Conservation (phyloP, 2,797 vertebrate species). For the Gallinago solitaria region DNA sequence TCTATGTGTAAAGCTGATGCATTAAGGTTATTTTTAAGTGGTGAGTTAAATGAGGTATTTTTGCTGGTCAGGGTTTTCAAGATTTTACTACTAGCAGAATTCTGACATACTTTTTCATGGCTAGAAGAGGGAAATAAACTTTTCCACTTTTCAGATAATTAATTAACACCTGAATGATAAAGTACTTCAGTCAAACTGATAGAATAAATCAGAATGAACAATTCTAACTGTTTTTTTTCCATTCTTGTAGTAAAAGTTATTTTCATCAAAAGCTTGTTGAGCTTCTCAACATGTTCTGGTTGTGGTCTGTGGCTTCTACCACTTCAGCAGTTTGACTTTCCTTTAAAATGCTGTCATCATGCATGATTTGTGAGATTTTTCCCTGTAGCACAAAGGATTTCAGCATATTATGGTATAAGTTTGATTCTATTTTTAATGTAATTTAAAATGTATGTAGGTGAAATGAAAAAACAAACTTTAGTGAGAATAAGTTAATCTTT, state of each 20-base stretch:
- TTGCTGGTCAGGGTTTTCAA: background rate
- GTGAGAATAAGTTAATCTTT: background rate
- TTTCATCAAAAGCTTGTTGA: background rate
- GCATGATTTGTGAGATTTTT: background rate
- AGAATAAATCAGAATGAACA: background rate
- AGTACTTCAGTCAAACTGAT: background rate
- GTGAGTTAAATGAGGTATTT: background rate
- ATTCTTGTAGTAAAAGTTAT: background rate
- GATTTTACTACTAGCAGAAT: background rate
- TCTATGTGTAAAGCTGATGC: background rate
- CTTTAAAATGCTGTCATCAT: background rate
- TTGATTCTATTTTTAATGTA: background rate
- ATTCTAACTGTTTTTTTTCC: background rate
- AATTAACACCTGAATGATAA: background rate
- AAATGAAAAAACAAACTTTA: background rate
- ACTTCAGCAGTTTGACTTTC: background rate
- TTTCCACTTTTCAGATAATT: background rate
- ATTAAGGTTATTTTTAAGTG: background rate
- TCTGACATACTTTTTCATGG: background rate
- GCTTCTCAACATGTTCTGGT: background rate
- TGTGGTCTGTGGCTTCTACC: background rate
- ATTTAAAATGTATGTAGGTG: background rate
- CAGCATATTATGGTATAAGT: background rate
- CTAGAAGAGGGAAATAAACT: background rate
- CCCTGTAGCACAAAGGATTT: background rate